These are phyloP conservation scores for Mus musculus DNA, from an alignment of 2,113 vertebrate genomes.

Conservation along the genomic window DNA sequence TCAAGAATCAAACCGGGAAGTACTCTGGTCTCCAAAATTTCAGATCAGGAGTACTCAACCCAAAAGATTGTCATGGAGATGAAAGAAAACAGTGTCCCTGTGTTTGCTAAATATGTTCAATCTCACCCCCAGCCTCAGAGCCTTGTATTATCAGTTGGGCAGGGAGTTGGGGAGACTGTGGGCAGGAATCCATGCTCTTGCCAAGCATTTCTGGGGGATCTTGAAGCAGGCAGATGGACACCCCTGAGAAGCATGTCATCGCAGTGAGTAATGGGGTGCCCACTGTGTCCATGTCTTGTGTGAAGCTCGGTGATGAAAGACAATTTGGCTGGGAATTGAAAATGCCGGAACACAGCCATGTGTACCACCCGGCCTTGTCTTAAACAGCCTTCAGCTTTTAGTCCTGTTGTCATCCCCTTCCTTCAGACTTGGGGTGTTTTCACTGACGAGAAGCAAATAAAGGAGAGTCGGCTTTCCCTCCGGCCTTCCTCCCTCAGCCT, in stretches of 20 bases:
- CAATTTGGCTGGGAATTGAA: not conserved
- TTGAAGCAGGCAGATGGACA: not conserved
- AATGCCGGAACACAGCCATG: not conserved
- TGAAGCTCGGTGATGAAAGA: not conserved
- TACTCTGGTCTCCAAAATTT: not conserved
- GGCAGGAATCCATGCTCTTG: conserved; percentile 2
- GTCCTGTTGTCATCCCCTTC: not conserved
- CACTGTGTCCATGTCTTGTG: not conserved
- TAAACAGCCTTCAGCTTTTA: not conserved
- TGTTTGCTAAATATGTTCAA: not conserved
- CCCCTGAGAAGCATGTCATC: not conserved
- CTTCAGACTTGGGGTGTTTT: not conserved
- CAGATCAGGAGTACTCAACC: not conserved
- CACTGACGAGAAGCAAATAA: not conserved
- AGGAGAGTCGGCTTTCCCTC: not conserved
- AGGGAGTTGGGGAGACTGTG: not conserved
- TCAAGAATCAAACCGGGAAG: not conserved
- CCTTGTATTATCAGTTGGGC: not conserved
- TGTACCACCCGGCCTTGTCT: not conserved
- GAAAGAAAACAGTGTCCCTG: not conserved
- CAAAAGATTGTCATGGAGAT: not conserved
- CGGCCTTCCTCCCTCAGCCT: not conserved
- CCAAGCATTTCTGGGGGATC: not conserved
- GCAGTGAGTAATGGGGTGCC: not conserved
- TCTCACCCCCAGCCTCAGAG: not conserved